These are phyloP conservation scores for Amblyjoppa proteus DNA, from an alignment of 2,888 invertebrate species.

Conservation along the genomic window DNA sequence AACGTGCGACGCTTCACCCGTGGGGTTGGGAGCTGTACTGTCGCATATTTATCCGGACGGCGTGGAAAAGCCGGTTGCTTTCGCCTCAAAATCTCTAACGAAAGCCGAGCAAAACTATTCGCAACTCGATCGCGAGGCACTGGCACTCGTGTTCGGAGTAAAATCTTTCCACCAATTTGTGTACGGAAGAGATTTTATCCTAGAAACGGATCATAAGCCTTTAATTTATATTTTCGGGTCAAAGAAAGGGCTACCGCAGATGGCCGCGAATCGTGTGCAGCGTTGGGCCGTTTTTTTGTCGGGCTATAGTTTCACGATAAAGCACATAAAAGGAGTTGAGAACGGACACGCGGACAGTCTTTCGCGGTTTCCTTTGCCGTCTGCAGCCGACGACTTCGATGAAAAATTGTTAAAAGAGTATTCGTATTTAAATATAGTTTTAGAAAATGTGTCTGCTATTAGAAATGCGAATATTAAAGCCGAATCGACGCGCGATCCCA, in stretches of 20 bases:
- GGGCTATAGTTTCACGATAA: constrained; percentile 44
- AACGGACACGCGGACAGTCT: constrained; percentile 49
- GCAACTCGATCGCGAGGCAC: constrained; percentile 75
- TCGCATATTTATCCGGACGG: constrained; percentile 54
- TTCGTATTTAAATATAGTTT: constrained; percentile 37
- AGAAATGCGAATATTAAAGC: background rate
- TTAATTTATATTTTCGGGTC: constrained; percentile 67
- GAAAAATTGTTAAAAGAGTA: constrained; percentile 1
- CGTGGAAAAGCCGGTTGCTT: constrained; percentile 67
- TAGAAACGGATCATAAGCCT: constrained; percentile 73
- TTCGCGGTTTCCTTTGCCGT: constrained; percentile 21
- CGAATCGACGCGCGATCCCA: constrained; percentile 35
- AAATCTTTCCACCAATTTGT: constrained; percentile 81
- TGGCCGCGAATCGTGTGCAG: constrained; percentile 74
- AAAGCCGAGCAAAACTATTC: constrained; percentile 70
- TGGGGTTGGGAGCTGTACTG: constrained; percentile 51
- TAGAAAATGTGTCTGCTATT: constrained; percentile 25
- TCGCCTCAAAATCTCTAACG: constrained; percentile 64
- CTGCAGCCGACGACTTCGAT: background rate
- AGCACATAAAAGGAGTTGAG: constrained; percentile 31
- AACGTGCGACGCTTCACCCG: constrained; percentile 51
- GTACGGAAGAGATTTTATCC: constrained; percentile 76
- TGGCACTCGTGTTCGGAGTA: constrained; percentile 80
- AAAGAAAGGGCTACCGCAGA: constrained; percentile 66
- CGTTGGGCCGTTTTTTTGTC: constrained; percentile 74